Evolutionary conservation across 1,140 invertebrate genomes (phyloP), one percentile per base, ranked within the genome.

Genomic region (Drosophila parvula): DNA sequence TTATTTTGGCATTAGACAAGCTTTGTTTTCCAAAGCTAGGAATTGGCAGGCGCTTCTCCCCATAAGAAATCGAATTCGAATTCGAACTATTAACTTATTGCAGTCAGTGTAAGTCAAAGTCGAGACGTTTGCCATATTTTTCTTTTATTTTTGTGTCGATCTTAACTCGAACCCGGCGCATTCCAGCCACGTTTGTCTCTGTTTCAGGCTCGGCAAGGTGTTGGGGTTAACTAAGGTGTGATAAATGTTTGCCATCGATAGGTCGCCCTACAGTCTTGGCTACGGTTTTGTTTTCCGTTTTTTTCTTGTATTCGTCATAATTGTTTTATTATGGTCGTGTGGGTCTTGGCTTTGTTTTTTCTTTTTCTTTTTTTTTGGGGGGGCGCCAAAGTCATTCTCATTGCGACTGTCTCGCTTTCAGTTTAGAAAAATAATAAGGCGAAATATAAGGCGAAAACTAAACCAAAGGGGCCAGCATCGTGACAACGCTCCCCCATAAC

Each of bases 61-160:
- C 65, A 14, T 71, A 71, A 59, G 67, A 73, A 71, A 71, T 71
- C 67, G 67, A 73, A 73, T 59, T 41, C 67, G 67, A 90, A 81
- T 76, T 81, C 86, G 81, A 90, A 90, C 86, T 90, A 85, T 90
- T 90, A 90, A 90, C 81, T 90, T 90, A 90, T 90, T 81, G 86
- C 81, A 84, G 80, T 81, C 78, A 85, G 81, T 85, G 80, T 65
- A 81, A 81, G 76, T 77, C 73, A 63, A 67, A 65, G 63, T 81
- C 79, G 79, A 67, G 69, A 64, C 75, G 73, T 71, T 86, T 81
- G 68, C 82, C 74, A 86, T 71, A 73, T 71, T 73, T 70, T 56
- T 44, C 36, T 47, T 56, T 32, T 3, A 27, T 61, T 50, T 67
- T 40, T 41, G 10, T 22, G 59, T 18, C 48, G 48, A 69, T 78